Percentiles rank a stretch among this genome's conserved stretches.
These are phyloP conservation scores for Fratercula arctica DNA, from an alignment of 2,797 vertebrate species.

Conservation along the genomic window DNA sequence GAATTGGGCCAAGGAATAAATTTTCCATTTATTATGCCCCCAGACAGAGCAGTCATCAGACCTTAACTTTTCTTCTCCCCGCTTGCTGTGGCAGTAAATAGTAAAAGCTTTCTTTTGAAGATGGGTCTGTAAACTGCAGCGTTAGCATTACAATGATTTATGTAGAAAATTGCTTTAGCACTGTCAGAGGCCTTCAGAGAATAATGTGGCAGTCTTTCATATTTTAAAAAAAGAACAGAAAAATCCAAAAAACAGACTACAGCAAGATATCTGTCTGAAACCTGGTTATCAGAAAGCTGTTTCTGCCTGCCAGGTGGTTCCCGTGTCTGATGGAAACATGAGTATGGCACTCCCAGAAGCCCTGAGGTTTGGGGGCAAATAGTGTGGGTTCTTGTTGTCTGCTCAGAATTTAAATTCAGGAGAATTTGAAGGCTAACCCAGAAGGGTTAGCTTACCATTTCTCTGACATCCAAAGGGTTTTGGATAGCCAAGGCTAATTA, in stretches of 20 bases:
- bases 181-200: slow-evolving; percentile 56
- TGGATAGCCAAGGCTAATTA: neutral
- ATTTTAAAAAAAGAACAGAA: neutral
- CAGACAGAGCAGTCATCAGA: slow-evolving; percentile 20
- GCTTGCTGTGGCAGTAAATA: slow-evolving; percentile 32
- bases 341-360: neutral
- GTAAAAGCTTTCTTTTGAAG: slow-evolving; percentile 48
- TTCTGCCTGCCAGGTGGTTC: neutral
- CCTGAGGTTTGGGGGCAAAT: neutral
- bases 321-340: neutral
- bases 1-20: slow-evolving; percentile 1
- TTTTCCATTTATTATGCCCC: slow-evolving; percentile 43
- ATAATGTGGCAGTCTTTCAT: slow-evolving; percentile 28
- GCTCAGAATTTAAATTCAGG: neutral
- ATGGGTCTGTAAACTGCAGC: slow-evolving; percentile 56
- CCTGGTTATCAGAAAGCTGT: neutral
- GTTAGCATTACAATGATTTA: slow-evolving; percentile 62
- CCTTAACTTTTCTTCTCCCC: slow-evolving; percentile 3
- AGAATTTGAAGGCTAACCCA: no score
- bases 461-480: neutral
- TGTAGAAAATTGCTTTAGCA: slow-evolving; percentile 59
- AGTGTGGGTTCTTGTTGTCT: neutral
- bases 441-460: neutral
- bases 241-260: neutral
- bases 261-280: neutral